Evolutionary conservation across 2,797 vertebrate species (phyloP).

Genomic region (Enteromius fasciolatus): DNA sequence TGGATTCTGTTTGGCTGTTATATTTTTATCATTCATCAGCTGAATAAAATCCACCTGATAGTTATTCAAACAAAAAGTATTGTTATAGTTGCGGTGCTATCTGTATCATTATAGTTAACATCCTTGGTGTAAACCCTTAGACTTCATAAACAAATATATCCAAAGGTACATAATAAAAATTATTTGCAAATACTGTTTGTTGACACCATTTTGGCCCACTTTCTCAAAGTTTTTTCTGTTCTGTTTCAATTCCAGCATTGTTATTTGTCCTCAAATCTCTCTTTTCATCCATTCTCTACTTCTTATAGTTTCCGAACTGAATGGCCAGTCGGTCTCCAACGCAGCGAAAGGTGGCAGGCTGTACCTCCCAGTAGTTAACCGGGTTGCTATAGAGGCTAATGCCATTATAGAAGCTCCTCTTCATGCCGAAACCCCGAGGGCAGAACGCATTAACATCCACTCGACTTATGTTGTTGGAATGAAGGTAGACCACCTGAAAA

Average conservation of each 20-base stretch:
- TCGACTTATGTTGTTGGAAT: conserved; percentile 86
- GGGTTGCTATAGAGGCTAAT: conserved; percentile 92
- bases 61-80: neutral
- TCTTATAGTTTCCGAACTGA: conserved; percentile 94
- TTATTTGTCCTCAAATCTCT: conserved; percentile 30
- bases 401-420: conserved; percentile 89
- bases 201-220: conserved; percentile 32
- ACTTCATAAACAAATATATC: conserved; percentile 10
- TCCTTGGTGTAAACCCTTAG: neutral
- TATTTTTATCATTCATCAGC: neutral
- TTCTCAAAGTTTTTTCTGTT: conserved; percentile 39
- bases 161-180: neutral
- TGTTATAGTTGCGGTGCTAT: neutral
- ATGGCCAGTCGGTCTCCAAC: conserved; percentile 86
- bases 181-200: neutral
- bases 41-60: neutral
- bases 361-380: conserved; percentile 93
- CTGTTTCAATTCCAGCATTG: conserved; percentile 47
- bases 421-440: conserved; percentile 86
- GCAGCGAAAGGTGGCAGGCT: conserved; percentile 90
- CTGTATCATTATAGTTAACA: neutral
- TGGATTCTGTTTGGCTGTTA: neutral
- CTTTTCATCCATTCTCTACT: conserved; percentile 72
- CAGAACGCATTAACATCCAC: conserved; percentile 88
- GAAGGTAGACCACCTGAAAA: conserved; percentile 88